A percentile compares a stretch with the other conserved stretches of the same genome.
These are phyloP conservation scores for Lithophane ornitopus DNA, from an alignment of 2,888 invertebrate genomes.

Conservation along the genomic window DNA sequence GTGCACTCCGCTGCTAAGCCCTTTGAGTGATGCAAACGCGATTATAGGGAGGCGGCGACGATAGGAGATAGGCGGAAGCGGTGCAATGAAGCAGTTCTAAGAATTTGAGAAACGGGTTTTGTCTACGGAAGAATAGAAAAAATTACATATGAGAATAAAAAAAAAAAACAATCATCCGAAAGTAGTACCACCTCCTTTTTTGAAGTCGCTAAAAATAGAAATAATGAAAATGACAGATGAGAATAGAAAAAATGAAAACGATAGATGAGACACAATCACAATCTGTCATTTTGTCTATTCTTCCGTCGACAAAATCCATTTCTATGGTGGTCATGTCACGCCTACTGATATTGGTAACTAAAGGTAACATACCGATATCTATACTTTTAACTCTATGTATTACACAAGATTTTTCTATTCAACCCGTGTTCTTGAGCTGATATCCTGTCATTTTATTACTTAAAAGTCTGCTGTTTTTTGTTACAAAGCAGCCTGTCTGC, in stretches of 20 bases:
- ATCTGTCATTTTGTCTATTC: no score
- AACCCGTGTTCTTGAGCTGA: not conserved
- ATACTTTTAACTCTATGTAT: not conserved
- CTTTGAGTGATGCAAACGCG: constrained; percentile 58
- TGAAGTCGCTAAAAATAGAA: no score
- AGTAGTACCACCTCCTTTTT: no score
- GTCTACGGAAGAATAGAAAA: no score
- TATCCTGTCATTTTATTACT: constrained; percentile 13
- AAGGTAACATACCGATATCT: not conserved
- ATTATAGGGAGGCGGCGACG: constrained; percentile 22
- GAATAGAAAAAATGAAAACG: no score
- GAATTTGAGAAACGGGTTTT: not conserved
- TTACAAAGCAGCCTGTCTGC: not conserved
- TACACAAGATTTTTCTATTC: not conserved
- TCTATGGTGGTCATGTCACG: no score
- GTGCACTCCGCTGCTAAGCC: constrained; percentile 38
- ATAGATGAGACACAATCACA: no score
- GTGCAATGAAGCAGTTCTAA: not conserved
- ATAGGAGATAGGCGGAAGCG: constrained; percentile 7
- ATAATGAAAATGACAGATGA: no score
- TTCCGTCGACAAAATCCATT: no score
- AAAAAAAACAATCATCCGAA: no score
- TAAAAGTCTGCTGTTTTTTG: not conserved
- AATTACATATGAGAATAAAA: no score
- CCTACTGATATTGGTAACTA: not conserved